phyloP scores from a whole-genome alignment of 2,888 invertebrate species.

The Idaea aversata region DNA sequence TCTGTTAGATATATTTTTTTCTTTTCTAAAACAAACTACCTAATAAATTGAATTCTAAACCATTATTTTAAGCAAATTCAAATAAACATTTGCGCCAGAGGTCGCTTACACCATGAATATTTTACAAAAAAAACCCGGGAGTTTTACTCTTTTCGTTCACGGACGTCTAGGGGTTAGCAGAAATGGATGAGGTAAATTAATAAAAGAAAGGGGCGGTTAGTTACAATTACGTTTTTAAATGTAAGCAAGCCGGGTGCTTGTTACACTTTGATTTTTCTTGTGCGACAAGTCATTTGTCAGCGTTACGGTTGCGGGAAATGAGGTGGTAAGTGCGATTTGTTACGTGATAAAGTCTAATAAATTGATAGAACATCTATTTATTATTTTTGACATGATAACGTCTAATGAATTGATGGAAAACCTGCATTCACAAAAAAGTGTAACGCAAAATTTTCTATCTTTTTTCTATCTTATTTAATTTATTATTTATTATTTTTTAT shows the following conservation, averaged over 20 bases:
- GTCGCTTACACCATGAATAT: conserved; percentile 62
- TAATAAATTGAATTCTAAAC: too few relatives aligned
- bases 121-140: conserved; percentile 49
- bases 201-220: conserved; percentile 77
- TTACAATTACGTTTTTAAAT: conserved; percentile 80
- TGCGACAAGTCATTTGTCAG: conserved; percentile 74
- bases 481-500: too few relatives aligned
- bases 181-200: conserved; percentile 77
- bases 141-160: conserved; percentile 53
- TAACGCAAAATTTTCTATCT: too few relatives aligned
- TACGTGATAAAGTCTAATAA: not conserved
- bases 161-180: conserved; percentile 56
- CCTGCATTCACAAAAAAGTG: not conserved
- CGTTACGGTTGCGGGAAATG: conserved; percentile 28
- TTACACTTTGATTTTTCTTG: conserved; percentile 75
- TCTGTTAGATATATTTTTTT: not conserved
- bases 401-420: too few relatives aligned
- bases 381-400: too few relatives aligned
- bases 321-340: conserved; percentile 30
- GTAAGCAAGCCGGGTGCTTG: conserved; percentile 73
- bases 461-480: too few relatives aligned
- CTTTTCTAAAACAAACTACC: too few relatives aligned
- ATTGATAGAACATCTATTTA: too few relatives aligned
- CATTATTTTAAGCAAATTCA: conserved; percentile 30
- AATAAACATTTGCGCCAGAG: conserved; percentile 42